Evolutionary conservation across 2,797 vertebrate species (phyloP).

Genomic region (Falco peregrinus): DNA sequence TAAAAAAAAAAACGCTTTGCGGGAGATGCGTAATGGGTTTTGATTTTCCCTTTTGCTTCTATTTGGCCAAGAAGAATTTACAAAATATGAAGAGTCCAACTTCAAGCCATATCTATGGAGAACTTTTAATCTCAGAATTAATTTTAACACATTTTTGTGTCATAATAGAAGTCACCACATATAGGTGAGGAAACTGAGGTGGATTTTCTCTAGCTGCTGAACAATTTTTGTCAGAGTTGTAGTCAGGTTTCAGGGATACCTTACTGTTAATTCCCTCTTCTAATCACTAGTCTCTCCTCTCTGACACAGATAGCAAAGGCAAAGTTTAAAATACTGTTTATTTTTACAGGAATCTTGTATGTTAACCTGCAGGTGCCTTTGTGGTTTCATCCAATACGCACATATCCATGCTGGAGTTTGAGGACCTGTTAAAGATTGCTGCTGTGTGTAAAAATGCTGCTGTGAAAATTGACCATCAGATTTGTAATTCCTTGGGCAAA

Average conservation of each 20-base stretch:
- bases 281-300: background rate
- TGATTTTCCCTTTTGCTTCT: background rate
- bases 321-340: background rate
- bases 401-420: background rate
- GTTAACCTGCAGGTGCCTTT: background rate
- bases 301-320: background rate
- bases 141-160: rapidly evolving
- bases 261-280: background rate
- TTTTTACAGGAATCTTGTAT: background rate
- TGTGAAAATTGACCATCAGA: background rate
- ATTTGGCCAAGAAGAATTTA: background rate
- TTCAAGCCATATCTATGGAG: background rate
- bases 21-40: background rate
- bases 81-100: background rate
- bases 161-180: background rate
- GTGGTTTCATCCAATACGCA: background rate
- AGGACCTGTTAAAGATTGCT: background rate
- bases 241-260: background rate
- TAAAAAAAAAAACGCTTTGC: background rate
- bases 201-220: background rate
- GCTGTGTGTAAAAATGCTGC: background rate
- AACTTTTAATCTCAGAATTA: background rate
- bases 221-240: background rate
- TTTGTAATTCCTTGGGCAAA: background rate
- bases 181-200: background rate